phyloP scores from a whole-genome alignment of 2,797 vertebrate genomes.

The Staurois parvus region DNA sequence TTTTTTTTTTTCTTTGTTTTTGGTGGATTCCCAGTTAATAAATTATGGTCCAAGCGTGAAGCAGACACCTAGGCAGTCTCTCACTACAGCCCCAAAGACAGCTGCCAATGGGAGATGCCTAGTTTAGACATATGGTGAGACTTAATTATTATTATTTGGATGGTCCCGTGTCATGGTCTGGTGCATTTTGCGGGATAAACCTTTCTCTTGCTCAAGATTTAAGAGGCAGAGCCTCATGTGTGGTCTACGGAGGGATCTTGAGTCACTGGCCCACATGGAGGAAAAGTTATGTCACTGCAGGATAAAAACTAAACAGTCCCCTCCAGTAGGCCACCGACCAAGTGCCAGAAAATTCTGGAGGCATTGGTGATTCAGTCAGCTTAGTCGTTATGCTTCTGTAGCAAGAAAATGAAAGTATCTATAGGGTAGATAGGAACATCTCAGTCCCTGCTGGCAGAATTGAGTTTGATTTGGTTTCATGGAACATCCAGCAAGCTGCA shows the following conservation, averaged over 20 bases:
- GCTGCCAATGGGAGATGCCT: slow-evolving; percentile 52
- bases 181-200: slow-evolving; percentile 63
- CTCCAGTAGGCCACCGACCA: slow-evolving; percentile 51
- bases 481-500: too few relatives aligned
- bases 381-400: slow-evolving; percentile 59
- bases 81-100: slow-evolving; percentile 32
- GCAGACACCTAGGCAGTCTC: slow-evolving; percentile 33
- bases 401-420: slow-evolving; percentile 10
- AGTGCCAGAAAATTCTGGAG: slow-evolving; percentile 54
- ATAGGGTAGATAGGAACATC: background rate
- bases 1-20: background rate
- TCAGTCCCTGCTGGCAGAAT: background rate
- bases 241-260: slow-evolving; percentile 67
- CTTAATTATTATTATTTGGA: slow-evolving; percentile 61
- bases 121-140: slow-evolving; percentile 59
- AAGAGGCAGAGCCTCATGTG: slow-evolving; percentile 62
- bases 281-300: slow-evolving; percentile 57
- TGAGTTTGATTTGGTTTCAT: background rate
- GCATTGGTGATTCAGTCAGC: slow-evolving; percentile 61
- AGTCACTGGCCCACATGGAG: slow-evolving; percentile 65
- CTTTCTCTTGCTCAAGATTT: slow-evolving; percentile 58
- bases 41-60: slow-evolving; percentile 33
- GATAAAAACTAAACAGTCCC: slow-evolving; percentile 42
- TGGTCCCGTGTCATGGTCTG: slow-evolving; percentile 56
- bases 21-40: slow-evolving; percentile 29